A percentile compares a stretch with the other conserved stretches of the same genome.
Evolutionary conservation across 2,797 vertebrate species (phyloP).

Genomic region (Xiphophorus birchmanni): DNA sequence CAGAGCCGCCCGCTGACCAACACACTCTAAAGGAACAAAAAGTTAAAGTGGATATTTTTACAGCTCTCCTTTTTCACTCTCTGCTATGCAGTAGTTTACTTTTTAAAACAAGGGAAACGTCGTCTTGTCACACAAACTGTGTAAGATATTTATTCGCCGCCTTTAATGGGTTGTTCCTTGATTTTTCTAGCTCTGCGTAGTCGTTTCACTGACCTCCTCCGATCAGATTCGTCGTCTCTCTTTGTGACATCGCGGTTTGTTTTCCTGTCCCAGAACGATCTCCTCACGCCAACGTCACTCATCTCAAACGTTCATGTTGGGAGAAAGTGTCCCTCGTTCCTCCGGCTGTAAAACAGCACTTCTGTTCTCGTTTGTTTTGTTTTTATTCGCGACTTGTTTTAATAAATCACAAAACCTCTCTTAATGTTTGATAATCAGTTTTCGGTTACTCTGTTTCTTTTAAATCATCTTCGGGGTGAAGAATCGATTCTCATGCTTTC

Average conservation of each 20-base stretch:
- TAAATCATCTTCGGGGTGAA: slow-evolving; percentile 7
- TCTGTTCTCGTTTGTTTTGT: slow-evolving; percentile 24
- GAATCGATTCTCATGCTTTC: not conserved
- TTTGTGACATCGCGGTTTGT: slow-evolving; percentile 3
- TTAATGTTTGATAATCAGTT: slow-evolving; percentile 39
- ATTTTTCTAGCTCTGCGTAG: slow-evolving; percentile 7
- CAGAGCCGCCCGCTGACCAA: slow-evolving; percentile 37
- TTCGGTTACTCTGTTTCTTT: slow-evolving; percentile 29
- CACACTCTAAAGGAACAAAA: slow-evolving; percentile 63
- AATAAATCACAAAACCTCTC: slow-evolving; percentile 21
- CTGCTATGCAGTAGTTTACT: slow-evolving; percentile 42
- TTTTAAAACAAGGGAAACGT: slow-evolving; percentile 37
- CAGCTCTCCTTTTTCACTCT: slow-evolving; percentile 17
- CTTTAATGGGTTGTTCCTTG: slow-evolving; percentile 30
- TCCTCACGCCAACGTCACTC: slow-evolving; percentile 40
- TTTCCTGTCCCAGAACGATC: slow-evolving; percentile 18
- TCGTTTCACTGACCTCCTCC: slow-evolving; percentile 21
- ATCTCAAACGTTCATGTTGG: slow-evolving; percentile 44
- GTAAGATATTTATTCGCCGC: slow-evolving; percentile 23
- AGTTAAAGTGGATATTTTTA: slow-evolving; percentile 41
- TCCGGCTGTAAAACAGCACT: slow-evolving; percentile 16
- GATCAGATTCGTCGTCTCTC: slow-evolving; percentile 30
- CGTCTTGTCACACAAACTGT: slow-evolving; percentile 34
- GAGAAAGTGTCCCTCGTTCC: slow-evolving; percentile 11
- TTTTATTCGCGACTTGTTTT: slow-evolving; percentile 30